These are phyloP conservation scores for Bujurquina vittata DNA, from an alignment of 2,113 vertebrate genomes.

Conservation along the genomic window DNA sequence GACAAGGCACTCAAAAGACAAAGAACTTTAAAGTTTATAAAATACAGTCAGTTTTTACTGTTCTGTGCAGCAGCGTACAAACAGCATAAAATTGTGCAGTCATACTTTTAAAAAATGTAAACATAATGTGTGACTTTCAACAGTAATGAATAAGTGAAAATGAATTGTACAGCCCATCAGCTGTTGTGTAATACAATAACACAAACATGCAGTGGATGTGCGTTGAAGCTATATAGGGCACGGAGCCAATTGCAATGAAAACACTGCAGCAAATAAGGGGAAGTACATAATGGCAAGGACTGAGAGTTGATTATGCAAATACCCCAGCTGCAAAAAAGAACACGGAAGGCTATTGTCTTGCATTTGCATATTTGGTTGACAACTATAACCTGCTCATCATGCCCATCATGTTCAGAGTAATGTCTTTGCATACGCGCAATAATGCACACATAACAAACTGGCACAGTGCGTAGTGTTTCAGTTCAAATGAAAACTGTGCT, in stretches of 20 bases:
- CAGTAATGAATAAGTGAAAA: slow-evolving; percentile 30
- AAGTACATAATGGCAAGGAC: slow-evolving; percentile 67
- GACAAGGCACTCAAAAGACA: neutral
- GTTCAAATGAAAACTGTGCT: slow-evolving; percentile 46
- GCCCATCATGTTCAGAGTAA: slow-evolving; percentile 67
- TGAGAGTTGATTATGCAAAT: slow-evolving; percentile 78
- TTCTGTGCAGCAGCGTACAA: slow-evolving; percentile 34
- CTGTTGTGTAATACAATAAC: slow-evolving; percentile 41
- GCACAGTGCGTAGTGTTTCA: slow-evolving; percentile 64
- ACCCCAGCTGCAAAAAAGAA: slow-evolving; percentile 73
- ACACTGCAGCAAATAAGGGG: slow-evolving; percentile 60
- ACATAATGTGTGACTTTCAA: slow-evolving; percentile 37
- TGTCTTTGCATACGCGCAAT: slow-evolving; percentile 65
- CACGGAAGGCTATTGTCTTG: slow-evolving; percentile 64
- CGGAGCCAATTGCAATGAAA: slow-evolving; percentile 66
- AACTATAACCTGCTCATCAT: slow-evolving; percentile 75
- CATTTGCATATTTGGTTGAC: slow-evolving; percentile 76
- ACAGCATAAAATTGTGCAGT: slow-evolving; percentile 36
- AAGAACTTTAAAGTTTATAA: neutral
- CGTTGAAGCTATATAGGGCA: slow-evolving; percentile 57
- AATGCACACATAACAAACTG: slow-evolving; percentile 58
- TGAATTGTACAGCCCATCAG: slow-evolving; percentile 13
- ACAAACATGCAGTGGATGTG: slow-evolving; percentile 34
- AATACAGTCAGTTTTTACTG: slow-evolving; percentile 55
- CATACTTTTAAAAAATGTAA: slow-evolving; percentile 28